A percentile compares a stretch with the other conserved stretches of the same genome.
Evolutionary conservation across 35 echinoderm and acorn worm genomes (phyloP).

Genomic region (Eucidaris tribuloides): DNA sequence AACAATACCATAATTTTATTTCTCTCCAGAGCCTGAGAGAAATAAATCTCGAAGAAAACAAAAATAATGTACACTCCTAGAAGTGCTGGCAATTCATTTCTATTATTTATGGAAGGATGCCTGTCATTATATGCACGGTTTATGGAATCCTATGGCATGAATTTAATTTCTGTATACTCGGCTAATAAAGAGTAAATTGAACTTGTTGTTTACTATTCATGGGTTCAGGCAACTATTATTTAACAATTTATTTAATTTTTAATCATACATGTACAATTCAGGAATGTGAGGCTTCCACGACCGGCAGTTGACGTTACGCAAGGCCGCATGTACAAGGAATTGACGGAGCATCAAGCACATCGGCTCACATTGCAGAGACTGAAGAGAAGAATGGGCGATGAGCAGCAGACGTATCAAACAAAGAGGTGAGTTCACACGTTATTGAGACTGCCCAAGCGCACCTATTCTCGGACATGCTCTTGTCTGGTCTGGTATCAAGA

Average conservation of each 20-base stretch:
- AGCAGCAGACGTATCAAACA: slow-evolving; percentile 84
- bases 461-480: too few relatives aligned
- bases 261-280: slow-evolving; percentile 9
- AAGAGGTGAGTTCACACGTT: slow-evolving; percentile 87
- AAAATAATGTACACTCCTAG: too few relatives aligned
- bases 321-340: slow-evolving; percentile 57
- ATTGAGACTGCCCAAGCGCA: too few relatives aligned
- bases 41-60: too few relatives aligned
- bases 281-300: slow-evolving; percentile 99
- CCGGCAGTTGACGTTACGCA: slow-evolving; percentile 76
- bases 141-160: background rate
- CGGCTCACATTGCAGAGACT: slow-evolving; percentile 61
- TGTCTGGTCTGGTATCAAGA: too few relatives aligned
- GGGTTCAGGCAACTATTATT: background rate
- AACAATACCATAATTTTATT: too few relatives aligned
- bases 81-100: too few relatives aligned
- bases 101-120: too few relatives aligned
- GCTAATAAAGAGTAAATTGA: background rate
- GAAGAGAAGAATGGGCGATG: slow-evolving; percentile 78
- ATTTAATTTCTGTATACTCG: background rate
- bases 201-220: background rate
- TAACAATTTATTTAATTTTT: background rate
- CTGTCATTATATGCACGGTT: background rate
- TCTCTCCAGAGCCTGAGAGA: too few relatives aligned
- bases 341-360: slow-evolving; percentile 71